Conservation (phyloP, 2,113 vertebrate species). For the Oncorhynchus clarkii region DNA sequence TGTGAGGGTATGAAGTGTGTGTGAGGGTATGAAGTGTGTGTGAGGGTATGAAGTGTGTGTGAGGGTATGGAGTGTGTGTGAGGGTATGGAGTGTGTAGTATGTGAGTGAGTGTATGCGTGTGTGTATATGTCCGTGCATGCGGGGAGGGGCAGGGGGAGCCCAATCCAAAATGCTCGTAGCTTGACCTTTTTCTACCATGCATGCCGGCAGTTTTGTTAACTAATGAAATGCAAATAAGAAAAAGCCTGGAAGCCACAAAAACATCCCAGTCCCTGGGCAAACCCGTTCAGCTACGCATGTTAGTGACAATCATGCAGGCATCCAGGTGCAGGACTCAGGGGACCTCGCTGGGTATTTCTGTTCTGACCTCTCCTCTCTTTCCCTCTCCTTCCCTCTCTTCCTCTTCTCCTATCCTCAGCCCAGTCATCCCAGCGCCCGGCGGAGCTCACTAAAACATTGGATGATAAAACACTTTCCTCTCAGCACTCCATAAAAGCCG, state of each 20-base stretch:
- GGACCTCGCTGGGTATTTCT: conserved; percentile 58
- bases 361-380: conserved; percentile 31
- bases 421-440: conserved; percentile 55
- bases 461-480: conserved; percentile 70
- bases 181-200: conserved; percentile 40
- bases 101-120: conserved; percentile 8
- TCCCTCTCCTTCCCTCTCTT: conserved; percentile 23
- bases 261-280: conserved; percentile 60
- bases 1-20: conserved; percentile 33
- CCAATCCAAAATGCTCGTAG: conserved; percentile 45
- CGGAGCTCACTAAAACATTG: conserved; percentile 70
- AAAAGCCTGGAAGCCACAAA: conserved; percentile 65
- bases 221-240: conserved; percentile 64
- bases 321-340: conserved; percentile 65
- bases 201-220: conserved; percentile 26
- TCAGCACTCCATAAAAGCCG: conserved; percentile 67
- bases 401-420: conserved; percentile 8
- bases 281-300: conserved; percentile 71
- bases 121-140: background rate
- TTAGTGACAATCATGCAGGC: conserved; percentile 72
- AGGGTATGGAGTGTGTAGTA: background rate
- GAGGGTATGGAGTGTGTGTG: too few relatives aligned
- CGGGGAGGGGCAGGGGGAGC: conserved; percentile 14
- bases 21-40: background rate
- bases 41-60: background rate